A percentile compares a stretch with the other conserved stretches of the same genome.
Conservation (phyloP, 2,797 vertebrate genomes). For the Numenius phaeopus region DNA sequence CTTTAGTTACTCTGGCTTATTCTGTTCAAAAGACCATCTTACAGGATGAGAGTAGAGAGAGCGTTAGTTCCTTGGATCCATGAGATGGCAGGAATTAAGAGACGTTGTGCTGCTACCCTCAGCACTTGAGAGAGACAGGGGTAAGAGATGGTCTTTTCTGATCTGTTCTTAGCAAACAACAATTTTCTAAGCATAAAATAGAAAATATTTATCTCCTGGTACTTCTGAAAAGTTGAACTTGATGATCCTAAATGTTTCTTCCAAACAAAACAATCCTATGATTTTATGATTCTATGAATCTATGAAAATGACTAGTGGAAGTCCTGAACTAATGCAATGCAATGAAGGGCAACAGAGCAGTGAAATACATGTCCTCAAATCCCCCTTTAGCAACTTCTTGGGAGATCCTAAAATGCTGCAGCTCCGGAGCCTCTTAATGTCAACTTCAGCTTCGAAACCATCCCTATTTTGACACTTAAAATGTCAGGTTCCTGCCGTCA, state of each 20-base stretch:
- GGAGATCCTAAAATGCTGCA: not conserved
- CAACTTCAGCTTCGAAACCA: conserved; percentile 1
- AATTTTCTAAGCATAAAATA: not conserved
- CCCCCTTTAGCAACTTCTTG: not conserved
- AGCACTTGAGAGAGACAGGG: not conserved
- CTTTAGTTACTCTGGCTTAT: not conserved
- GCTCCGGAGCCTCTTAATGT: not conserved
- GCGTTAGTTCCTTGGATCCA: not conserved
- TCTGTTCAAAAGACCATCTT: not conserved
- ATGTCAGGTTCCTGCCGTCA: not conserved
- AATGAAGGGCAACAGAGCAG: not conserved
- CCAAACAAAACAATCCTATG: not conserved
- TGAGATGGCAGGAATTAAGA: not conserved
- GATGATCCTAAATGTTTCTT: not conserved
- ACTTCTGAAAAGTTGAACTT: not conserved
- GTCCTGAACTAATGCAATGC: not conserved
- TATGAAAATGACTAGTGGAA: not conserved
- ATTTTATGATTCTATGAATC: not conserved
- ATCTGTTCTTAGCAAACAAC: not conserved
- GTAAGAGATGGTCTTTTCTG: not conserved
- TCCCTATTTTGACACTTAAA: not conserved
- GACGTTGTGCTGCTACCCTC: not conserved
- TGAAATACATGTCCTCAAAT: not conserved
- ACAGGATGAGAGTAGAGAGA: not conserved
- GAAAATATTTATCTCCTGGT: not conserved